A percentile compares a stretch with the other conserved stretches of the same genome.
phyloP scores from a whole-genome alignment of 2,113 vertebrate genomes.

The Centropristis striata region DNA sequence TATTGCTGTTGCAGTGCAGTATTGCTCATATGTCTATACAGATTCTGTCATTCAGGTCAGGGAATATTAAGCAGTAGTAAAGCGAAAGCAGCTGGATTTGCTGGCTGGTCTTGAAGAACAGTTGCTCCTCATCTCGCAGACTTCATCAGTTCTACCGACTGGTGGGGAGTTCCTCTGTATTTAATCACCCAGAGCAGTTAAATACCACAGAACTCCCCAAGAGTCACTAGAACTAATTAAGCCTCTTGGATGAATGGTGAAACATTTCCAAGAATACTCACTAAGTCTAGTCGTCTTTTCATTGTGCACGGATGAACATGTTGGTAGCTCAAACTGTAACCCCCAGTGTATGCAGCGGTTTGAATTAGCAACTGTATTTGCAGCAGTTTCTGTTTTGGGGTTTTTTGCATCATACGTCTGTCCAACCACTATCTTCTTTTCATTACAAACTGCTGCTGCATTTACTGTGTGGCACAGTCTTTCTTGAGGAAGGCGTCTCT shows the following conservation, averaged over 20 bases:
- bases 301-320: background rate
- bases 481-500: background rate
- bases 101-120: slow-evolving; percentile 2
- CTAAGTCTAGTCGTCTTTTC: background rate
- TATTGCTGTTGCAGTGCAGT: slow-evolving; percentile 30
- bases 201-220: slow-evolving; percentile 55
- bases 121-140: background rate
- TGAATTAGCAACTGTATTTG: background rate
- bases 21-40: slow-evolving; percentile 28
- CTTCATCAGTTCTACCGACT: slow-evolving; percentile 38
- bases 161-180: slow-evolving; percentile 43
- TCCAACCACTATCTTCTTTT: background rate
- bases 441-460: background rate
- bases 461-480: background rate
- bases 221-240: slow-evolving; percentile 60
- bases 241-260: slow-evolving; percentile 42
- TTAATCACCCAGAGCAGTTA: slow-evolving; percentile 53
- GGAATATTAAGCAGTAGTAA: slow-evolving; percentile 18
- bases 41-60: slow-evolving; percentile 22
- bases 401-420: background rate
- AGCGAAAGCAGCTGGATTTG: slow-evolving; percentile 16
- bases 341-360: background rate
- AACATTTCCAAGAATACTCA: slow-evolving; percentile 40
- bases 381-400: background rate
- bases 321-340: background rate